A percentile compares a stretch with the other conserved stretches of the same genome.
Conservation (phyloP, 2,797 vertebrate genomes). For the Cryptoblepharus egeriae region DNA sequence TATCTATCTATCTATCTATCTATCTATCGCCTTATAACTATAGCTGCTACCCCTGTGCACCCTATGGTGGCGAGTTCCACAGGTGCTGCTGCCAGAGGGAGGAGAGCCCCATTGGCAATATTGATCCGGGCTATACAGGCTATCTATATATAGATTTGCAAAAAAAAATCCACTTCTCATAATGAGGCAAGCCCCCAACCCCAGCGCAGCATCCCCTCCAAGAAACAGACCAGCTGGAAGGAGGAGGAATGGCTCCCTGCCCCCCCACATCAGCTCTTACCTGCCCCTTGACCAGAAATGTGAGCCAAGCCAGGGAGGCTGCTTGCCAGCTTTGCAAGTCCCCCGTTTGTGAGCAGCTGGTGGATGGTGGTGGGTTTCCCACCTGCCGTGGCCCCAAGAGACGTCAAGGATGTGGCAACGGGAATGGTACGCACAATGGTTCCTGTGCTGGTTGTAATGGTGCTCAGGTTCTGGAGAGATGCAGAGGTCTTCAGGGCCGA, state of each 20-base stretch:
- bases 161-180: not conserved
- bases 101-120: too few relatives aligned
- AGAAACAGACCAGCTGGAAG: not conserved
- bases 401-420: constrained; percentile 83
- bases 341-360: constrained; percentile 92
- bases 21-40: too few relatives aligned
- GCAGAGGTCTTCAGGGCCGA: constrained; percentile 80
- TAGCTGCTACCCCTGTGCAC: too few relatives aligned
- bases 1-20: too few relatives aligned
- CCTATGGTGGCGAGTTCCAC: too few relatives aligned
- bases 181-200: too few relatives aligned
- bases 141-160: too few relatives aligned
- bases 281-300: constrained; percentile 90
- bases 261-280: constrained; percentile 77
- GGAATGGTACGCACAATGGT: constrained; percentile 90
- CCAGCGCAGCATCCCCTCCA: not conserved
- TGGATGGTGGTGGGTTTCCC: constrained; percentile 94
- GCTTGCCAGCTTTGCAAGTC: constrained; percentile 92
- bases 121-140: too few relatives aligned
- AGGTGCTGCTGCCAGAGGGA: too few relatives aligned
- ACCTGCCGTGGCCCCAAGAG: constrained; percentile 76
- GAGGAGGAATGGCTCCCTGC: fast-evolving
- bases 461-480: constrained; percentile 79
- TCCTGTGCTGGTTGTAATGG: constrained; percentile 79
- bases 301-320: constrained; percentile 94